phyloP scores from a whole-genome alignment of 1,140 invertebrate species.

The Drosophila obscura region DNA sequence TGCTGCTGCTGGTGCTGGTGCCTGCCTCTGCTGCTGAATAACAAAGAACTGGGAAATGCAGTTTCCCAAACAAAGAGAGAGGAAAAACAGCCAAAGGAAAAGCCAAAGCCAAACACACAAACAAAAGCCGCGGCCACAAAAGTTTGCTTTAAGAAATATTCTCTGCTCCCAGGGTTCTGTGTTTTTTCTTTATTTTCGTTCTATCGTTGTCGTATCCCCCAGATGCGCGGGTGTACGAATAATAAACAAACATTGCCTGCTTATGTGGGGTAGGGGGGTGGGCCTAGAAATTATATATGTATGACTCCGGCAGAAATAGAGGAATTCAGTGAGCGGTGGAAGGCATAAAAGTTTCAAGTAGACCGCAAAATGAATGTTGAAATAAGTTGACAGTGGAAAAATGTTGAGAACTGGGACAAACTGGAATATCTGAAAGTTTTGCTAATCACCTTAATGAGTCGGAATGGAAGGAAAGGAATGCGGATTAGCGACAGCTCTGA shows the following conservation, averaged over 20 bases:
- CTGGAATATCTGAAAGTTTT: too few species aligned
- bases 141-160: slow-evolving; percentile 70
- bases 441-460: too few species aligned
- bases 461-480: too few species aligned
- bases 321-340: slow-evolving; percentile 14
- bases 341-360: slow-evolving; percentile 33
- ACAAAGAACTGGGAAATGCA: slow-evolving; percentile 68
- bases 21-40: slow-evolving; percentile 34
- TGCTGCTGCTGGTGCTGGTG: slow-evolving; percentile 24
- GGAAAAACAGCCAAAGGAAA: slow-evolving; percentile 32
- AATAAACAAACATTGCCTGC: slow-evolving; percentile 43
- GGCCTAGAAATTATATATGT: slow-evolving; percentile 42
- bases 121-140: slow-evolving; percentile 62
- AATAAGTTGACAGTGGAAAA: slow-evolving; percentile 20
- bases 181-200: slow-evolving; percentile 10
- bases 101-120: slow-evolving; percentile 47
- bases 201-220: too few species aligned
- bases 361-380: not conserved
- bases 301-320: slow-evolving; percentile 22
- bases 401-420: not conserved
- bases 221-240: slow-evolving; percentile 29
- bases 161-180: not conserved
- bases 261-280: slow-evolving; percentile 12
- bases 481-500: too few species aligned
- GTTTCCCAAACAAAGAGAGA: slow-evolving; percentile 62